phyloP scores from a whole-genome alignment of 1,140 invertebrate genomes.

The Prorops nasuta region DNA sequence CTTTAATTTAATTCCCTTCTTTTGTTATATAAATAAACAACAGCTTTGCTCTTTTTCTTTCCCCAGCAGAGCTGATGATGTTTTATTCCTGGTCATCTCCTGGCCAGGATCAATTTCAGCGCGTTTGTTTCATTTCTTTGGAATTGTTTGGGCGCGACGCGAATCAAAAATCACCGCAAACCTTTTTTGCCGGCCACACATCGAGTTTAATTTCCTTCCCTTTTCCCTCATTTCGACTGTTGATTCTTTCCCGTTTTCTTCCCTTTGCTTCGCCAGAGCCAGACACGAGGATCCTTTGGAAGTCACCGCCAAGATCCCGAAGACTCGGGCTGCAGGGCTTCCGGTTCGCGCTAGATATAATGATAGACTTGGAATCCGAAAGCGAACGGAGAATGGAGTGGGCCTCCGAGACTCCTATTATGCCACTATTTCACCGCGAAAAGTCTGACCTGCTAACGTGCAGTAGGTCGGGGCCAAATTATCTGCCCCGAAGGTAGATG shows the following conservation, averaged over 20 bases:
- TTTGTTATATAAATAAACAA: no score
- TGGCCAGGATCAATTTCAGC: no score
- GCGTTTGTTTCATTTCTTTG: no score
- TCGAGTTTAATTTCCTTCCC: no score
- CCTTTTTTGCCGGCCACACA: no score
- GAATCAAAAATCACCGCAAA: no score
- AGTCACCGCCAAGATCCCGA: not conserved
- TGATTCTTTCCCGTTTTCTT: not conserved
- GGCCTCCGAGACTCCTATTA: conserved; percentile 18
- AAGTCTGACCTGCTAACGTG: conserved; percentile 25
- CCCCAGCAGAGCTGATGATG: no score
- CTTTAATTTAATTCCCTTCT: no score
- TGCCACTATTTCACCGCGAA: conserved; percentile 23
- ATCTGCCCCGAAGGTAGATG: conserved; percentile 11
- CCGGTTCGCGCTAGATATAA: conserved; percentile 32
- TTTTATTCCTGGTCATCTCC: no score
- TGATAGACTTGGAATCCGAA: conserved; percentile 24
- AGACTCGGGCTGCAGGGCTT: conserved; percentile 12
- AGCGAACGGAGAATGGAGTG: conserved; percentile 3
- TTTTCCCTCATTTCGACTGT: no score
- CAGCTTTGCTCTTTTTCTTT: no score
- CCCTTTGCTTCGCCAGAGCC: not conserved
- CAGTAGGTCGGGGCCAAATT: conserved; percentile 25
- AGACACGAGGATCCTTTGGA: not conserved
- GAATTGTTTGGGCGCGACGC: no score